Evolutionary conservation across 1,140 invertebrate genomes (phyloP), one percentile per base, ranked within the genome.

Genomic region (Adelges cooleyi): DNA sequence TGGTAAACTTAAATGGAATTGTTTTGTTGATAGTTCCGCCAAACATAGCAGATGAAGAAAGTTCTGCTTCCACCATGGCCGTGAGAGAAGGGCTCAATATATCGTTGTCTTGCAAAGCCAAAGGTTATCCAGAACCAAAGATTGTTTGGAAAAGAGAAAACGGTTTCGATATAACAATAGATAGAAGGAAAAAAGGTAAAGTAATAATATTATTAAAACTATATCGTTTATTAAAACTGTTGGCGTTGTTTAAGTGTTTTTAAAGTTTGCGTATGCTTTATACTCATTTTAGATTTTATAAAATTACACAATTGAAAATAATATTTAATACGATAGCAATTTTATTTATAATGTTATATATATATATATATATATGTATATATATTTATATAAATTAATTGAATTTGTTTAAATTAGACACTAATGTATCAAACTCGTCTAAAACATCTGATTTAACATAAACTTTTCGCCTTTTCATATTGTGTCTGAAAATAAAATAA

Each of bases 131-230:
- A 1, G 78, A 81, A 6, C 91, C 92, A 2, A 89, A 86, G 74
- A 84, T 94, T 48, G 90, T 86, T 79, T 95, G 92, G 92, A 81
- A 88, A 68, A 78, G 91, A 29, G 91, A 95, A 73, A 90, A 95
- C 73, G 87, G 87, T 13, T 85, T 90, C 74, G 81, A 82, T 46
- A 92, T 94, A 71, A 80, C 80, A 11, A 80, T 90, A 1, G 87
- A 90, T 71, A 82, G 84, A 46, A 82, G 86, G 71, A 86, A 85
- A 75, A 90, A 90, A 85, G 86, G 89, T 90, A 77, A 76, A 15
- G 9, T 9, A 38, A 27, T 27, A 33, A 33, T 27, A 8, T 18
- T 59, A 40, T 66, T 54, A 29, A 66, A 53, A 33, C 29, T 33
- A 33, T 33, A 6, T n/a, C n/a, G n/a, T n/a, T n/a, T n/a, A n/a